Base-by-base conservation (phyloP, 2,113 vertebrate genomes). In the Symphodus melops region DNA sequence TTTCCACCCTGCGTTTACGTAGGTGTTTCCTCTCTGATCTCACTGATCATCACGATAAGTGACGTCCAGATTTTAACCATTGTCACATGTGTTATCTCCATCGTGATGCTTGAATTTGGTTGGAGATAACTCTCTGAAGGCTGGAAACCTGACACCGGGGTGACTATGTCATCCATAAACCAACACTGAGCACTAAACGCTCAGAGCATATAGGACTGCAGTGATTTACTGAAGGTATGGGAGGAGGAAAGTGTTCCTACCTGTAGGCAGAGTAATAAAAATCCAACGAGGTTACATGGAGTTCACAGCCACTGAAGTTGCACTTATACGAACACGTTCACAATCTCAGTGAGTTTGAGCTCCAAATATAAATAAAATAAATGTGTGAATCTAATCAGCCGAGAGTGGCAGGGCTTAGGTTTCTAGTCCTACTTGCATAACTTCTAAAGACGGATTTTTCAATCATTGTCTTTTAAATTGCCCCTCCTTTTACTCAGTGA, bases 151-250 rank as follows among this genome's bases (percentile, higher is more conserved):
- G 64, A 90, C 49, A 37, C 39, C 28, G 52, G 23, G 49, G 16
- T 14, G 36, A 55, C 72, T 64, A 86, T 72, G 70, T 84, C 78
- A 78, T 80, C 41, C n/a, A 52, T 23, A 51, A 62, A 74, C 55
- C 51, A 65, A 51, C 49, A 8, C 23, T 14, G 58, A 57, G 46
- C 23, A 13, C 52, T 10, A 23, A 71, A 69, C 44, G 53, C 55
- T 48, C 48, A 17, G 56, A 25, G 63, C 46, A 75, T 33, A 1
- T n/a, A 39, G 55, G 77, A 68, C 68, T 75, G 56, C 20, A 3
- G 42, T 63, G 77, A 79, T 86, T 86, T 78, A 78, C 58, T 48
- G 58, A 39, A 19, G 28, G n/a, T n/a, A 75, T 19, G 5, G 44
- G 58, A 46, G 54, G 25, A 54, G 56, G 17, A 52, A 56, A 46